Evolutionary conservation across 2,888 invertebrate genomes (phyloP), one percentile per base, ranked within the genome.

Genomic region (Linyphia triangularis): DNA sequence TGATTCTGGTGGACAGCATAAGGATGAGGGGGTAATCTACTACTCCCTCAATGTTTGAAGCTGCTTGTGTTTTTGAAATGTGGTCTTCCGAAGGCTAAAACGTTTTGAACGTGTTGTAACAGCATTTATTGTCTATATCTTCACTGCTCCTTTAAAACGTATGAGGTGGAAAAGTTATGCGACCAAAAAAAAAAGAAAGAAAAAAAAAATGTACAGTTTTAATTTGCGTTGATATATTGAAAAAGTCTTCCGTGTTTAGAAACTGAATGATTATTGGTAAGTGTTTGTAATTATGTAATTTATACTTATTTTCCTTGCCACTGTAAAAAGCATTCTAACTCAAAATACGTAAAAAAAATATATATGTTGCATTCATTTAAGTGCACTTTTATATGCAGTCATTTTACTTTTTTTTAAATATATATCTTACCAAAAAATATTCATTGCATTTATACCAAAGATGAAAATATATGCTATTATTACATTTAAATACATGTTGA

Each of bases 1-100:
- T 63, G 82, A 82, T 26, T 40, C 57, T 30, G 77, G 81, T 26
- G 77, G 73, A 22, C 70, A 81, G 28, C 83, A 77, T 26, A 89
- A 89, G 26, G 83, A 89, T 19, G 89, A 90, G 26, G 89, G 90
- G 30, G 89, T 90, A 61, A 90, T 90, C 28, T 90, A 90, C 73
- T 90, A 90, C 37, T 90, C 90, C 1, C 72, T 90, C 67, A 90
- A 90, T 57, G 90, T 90, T n/a, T 90, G 86, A 90, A 51, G 51
- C 89, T 90, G 1, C 59, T 90, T 67, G 89, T 90, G 57, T 89
- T 90, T 24, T 90, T 82, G 90, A 61, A 5, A 30, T 43, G 67
- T 57, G 83, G 85, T 85, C 85, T 85, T 85, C 85, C 85, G 85
- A 85, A 57, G 40, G n/a, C n/a, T n/a, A 24, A 59, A 79, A 65